Conservation (phyloP, 2,888 invertebrate genomes). For the Agrotis clavis region DNA sequence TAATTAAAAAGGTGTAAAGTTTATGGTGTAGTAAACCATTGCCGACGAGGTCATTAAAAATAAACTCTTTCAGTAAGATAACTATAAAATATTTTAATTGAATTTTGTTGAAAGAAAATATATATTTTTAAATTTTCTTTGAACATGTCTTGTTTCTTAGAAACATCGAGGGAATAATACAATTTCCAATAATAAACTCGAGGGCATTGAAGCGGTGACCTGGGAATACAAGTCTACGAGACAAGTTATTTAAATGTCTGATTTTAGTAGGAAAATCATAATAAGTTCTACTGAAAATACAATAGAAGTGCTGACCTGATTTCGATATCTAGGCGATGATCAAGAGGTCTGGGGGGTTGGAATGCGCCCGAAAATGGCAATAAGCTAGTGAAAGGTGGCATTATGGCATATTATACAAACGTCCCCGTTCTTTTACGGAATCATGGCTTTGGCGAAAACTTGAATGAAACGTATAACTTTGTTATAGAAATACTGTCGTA, state of each 20-base stretch:
- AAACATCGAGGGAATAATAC: conserved; percentile 1
- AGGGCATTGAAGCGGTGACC: background rate
- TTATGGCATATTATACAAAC: background rate
- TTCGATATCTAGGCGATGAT: background rate
- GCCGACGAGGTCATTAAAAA: conserved; percentile 33
- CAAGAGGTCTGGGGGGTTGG: background rate
- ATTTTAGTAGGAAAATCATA: background rate
- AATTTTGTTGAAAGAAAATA: conserved; percentile 6
- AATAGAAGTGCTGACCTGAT: background rate
- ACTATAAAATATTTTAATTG: background rate
- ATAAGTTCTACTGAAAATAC: background rate
- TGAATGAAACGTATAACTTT: background rate
- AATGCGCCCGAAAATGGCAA: background rate
- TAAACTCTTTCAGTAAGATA: conserved; percentile 25
- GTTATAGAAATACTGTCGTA: background rate
- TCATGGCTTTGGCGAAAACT: background rate
- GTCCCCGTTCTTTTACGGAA: background rate
- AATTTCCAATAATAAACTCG: conserved; percentile 12
- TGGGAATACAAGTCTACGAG: background rate
- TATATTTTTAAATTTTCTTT: conserved; percentile 2
- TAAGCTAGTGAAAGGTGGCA: background rate
- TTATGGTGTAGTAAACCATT: conserved; percentile 33
- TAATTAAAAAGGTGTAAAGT: conserved; percentile 27
- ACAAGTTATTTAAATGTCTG: background rate
- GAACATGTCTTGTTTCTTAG: conserved; percentile 5